These are phyloP conservation scores for Steinernema hermaphroditum DNA, from an alignment of 2,888 invertebrate genomes.

Conservation along the genomic window DNA sequence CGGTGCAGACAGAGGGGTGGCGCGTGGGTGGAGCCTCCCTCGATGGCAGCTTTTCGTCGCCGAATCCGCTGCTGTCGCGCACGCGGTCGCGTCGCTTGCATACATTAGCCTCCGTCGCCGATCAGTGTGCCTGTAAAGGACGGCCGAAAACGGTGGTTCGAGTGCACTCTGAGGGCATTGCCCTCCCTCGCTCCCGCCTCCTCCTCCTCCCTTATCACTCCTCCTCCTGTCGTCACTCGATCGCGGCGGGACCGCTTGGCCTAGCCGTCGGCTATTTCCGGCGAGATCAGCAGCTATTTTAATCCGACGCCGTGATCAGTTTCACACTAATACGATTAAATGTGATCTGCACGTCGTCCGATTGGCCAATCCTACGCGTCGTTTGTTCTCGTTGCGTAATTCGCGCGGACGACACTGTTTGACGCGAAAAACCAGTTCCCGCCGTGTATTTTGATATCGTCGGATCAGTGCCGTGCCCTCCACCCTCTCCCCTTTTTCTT, in stretches of 20 bases:
- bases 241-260: not conserved
- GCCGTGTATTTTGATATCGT: not conserved
- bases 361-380: too few relatives aligned
- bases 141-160: not conserved
- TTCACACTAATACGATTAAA: too few relatives aligned
- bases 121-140: not conserved
- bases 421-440: not conserved
- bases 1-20: too few relatives aligned
- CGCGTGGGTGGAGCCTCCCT: not conserved
- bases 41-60: not conserved
- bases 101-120: not conserved
- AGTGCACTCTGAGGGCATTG: not conserved
- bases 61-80: not conserved
- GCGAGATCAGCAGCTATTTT: conserved; percentile 6
- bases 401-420: too few relatives aligned
- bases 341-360: too few relatives aligned
- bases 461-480: not conserved
- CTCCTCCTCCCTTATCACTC: not conserved
- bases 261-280: not conserved
- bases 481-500: too few relatives aligned
- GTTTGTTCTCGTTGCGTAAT: too few relatives aligned
- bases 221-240: not conserved
- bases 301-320: not conserved
- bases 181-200: not conserved
- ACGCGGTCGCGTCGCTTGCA: conserved; percentile 5